A percentile compares a stretch with the other conserved stretches of the same genome.
These are phyloP conservation scores for Icerya purchasi DNA, from an alignment of 2,888 invertebrate species.

Conservation along the genomic window DNA sequence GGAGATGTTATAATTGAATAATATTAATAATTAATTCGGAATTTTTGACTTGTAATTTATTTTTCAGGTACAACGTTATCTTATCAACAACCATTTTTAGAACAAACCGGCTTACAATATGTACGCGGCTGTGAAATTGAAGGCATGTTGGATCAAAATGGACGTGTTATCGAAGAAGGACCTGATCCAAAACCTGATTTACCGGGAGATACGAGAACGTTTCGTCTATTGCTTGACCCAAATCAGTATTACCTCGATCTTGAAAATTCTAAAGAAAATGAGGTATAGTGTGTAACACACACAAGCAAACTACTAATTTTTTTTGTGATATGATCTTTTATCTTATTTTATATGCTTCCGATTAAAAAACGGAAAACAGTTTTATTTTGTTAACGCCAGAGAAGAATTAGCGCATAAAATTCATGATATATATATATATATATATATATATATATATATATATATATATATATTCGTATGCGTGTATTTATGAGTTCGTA, in stretches of 20 bases:
- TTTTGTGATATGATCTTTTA: too few species aligned
- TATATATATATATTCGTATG: too few species aligned
- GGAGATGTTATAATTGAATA: not conserved
- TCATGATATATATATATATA: too few species aligned
- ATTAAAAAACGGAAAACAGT: too few species aligned
- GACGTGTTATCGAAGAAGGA: slow-evolving; percentile 88
- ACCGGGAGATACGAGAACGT: slow-evolving; percentile 74
- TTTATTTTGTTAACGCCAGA: too few species aligned
- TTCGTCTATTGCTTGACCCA: slow-evolving; percentile 81
- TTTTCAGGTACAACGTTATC: slow-evolving; percentile 13
- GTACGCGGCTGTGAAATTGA: slow-evolving; percentile 97
- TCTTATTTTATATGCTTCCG: too few species aligned
- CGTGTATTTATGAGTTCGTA: too few species aligned
- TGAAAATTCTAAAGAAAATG: slow-evolving; percentile 42
- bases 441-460: too few species aligned
- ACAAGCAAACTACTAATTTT: too few species aligned
- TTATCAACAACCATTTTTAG: slow-evolving; percentile 54
- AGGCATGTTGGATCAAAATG: slow-evolving; percentile 89
- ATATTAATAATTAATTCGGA: not conserved
- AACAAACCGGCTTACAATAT: slow-evolving; percentile 74
- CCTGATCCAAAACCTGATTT: slow-evolving; percentile 72
- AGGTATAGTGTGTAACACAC: slow-evolving; percentile 13
- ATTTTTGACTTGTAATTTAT: slow-evolving; percentile 6
- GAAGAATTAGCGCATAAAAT: too few species aligned
- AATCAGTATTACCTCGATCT: slow-evolving; percentile 91